These are phyloP conservation scores for Pantherophis alleghaniensis DNA, from an alignment of 2,797 vertebrate species.

Conservation along the genomic window DNA sequence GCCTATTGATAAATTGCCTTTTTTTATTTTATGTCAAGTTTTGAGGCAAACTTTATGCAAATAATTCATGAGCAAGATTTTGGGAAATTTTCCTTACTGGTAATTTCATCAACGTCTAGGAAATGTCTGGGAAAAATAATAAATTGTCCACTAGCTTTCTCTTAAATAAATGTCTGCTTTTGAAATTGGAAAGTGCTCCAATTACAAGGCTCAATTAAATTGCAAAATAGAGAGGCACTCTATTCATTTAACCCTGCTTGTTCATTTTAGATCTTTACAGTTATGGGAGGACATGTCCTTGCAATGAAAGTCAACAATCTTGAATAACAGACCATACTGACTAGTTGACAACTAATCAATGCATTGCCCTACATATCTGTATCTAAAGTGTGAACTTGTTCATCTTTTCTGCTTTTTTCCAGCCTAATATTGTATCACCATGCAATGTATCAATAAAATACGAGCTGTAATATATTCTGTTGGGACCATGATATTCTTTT, in stretches of 20 bases:
- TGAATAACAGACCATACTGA: not conserved
- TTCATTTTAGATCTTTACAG: rapidly evolving
- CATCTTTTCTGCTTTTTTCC: not conserved
- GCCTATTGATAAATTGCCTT: not conserved
- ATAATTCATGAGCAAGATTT: not conserved
- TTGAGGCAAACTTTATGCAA: not conserved
- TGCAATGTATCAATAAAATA: not conserved
- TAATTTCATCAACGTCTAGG: not conserved
- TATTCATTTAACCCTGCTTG: not conserved
- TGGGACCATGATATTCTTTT: not conserved
- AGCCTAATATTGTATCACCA: not conserved
- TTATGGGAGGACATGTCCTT: not conserved
- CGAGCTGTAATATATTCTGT: not conserved
- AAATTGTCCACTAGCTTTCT: not conserved
- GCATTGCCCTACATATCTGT: not conserved
- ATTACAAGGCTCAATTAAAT: not conserved
- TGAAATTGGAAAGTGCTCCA: not conserved
- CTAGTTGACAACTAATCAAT: conserved; percentile 20
- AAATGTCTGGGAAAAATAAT: not conserved
- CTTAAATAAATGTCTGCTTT: not conserved
- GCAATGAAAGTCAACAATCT: not conserved
- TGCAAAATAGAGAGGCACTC: not conserved
- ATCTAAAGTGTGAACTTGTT: rapidly evolving
- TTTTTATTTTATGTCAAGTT: not conserved
- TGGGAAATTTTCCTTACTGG: not conserved